These are phyloP conservation scores for Champsocephalus gunnari DNA, from an alignment of 2,797 vertebrate species.

Conservation along the genomic window DNA sequence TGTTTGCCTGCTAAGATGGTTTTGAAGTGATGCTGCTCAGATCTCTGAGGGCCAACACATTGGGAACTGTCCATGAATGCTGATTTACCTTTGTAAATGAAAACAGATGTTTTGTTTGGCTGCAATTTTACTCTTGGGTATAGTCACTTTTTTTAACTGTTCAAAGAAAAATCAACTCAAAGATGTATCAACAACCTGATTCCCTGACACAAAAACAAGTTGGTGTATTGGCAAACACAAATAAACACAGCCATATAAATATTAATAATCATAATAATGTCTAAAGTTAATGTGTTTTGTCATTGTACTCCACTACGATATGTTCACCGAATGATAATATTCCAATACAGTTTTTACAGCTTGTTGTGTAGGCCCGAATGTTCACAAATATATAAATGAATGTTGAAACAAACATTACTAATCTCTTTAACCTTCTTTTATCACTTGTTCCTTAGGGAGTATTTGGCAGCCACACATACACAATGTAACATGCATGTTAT, in stretches of 20 bases:
- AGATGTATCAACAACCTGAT: conserved; percentile 1
- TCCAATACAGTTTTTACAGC: background rate
- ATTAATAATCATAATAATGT: background rate
- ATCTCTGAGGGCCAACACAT: conserved; percentile 37
- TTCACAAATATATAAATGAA: background rate
- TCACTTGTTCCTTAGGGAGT: background rate
- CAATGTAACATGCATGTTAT: background rate
- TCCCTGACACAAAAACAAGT: background rate
- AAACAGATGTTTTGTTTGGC: conserved; percentile 32
- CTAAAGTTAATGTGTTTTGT: background rate
- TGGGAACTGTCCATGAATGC: background rate
- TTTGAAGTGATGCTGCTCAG: conserved; percentile 44
- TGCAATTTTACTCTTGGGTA: conserved; percentile 8
- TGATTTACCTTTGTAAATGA: conserved; percentile 22
- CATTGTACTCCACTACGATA: background rate
- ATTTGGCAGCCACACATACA: background rate
- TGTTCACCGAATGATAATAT: too few species aligned
- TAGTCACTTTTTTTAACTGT: background rate
- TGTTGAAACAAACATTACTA: background rate
- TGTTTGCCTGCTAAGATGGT: conserved; percentile 47
- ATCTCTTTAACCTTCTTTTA: background rate
- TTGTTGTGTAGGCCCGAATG: background rate
- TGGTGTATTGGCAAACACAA: background rate
- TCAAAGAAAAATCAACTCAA: background rate
- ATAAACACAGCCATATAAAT: background rate